Percentiles rank a stretch among this genome's conserved stretches.
These are phyloP conservation scores for Chaitophorus viminalis DNA, from an alignment of 2,888 invertebrate species.

Conservation along the genomic window DNA sequence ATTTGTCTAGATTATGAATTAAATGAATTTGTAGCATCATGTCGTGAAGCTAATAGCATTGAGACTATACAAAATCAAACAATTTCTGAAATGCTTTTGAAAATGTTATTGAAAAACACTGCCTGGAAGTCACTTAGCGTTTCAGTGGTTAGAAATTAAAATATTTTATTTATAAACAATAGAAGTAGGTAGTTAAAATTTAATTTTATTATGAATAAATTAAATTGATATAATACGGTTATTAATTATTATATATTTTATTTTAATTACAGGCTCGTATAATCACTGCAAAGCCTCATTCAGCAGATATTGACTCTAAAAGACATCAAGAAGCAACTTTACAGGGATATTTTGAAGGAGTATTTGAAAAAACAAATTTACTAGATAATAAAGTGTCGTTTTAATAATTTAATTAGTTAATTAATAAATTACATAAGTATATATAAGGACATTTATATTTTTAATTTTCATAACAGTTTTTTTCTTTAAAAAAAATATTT, in stretches of 20 bases:
- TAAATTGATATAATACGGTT: background rate
- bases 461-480: no score
- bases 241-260: constrained; percentile 12
- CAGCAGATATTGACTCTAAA: background rate
- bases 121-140: constrained; percentile 13
- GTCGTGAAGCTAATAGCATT: background rate
- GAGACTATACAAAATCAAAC: background rate
- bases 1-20: no score
- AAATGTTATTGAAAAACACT: constrained; percentile 3
- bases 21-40: no score
- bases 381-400: no score
- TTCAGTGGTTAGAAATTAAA: constrained; percentile 23
- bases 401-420: no score
- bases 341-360: no score
- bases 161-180: constrained; percentile 4
- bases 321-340: no score
- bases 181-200: background rate
- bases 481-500: no score
- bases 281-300: constrained; percentile 8
- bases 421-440: no score
- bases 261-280: background rate
- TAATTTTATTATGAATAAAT: background rate
- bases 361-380: no score
- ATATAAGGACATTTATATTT: no score
- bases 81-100: constrained; percentile 5